phyloP scores from a whole-genome alignment of 2,888 invertebrate species.

The Pristionchus exspectatus region DNA sequence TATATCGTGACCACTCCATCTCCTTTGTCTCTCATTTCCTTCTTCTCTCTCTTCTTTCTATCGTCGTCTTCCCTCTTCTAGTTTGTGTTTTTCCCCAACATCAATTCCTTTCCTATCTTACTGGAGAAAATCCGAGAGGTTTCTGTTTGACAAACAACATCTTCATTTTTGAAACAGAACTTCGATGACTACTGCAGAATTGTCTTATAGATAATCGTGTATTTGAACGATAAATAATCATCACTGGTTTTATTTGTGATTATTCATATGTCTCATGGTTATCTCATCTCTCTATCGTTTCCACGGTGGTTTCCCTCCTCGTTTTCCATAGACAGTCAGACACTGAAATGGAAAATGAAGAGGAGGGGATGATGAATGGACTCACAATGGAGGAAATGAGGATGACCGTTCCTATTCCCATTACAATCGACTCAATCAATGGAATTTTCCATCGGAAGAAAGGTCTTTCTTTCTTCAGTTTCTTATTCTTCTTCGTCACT shows the following conservation, averaged over 20 bases:
- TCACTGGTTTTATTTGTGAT: background rate
- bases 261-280: background rate
- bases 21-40: background rate
- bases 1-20: background rate
- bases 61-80: background rate
- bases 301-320: background rate
- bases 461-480: background rate
- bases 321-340: background rate
- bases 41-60: background rate
- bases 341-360: background rate
- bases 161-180: background rate
- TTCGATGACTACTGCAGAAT: background rate
- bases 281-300: background rate
- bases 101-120: background rate
- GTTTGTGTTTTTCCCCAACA: background rate
- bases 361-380: background rate
- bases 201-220: background rate
- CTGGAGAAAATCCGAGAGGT: background rate
- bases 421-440: background rate
- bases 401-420: background rate
- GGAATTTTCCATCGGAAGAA: background rate
- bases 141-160: background rate
- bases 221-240: background rate
- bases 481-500: background rate
- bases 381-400: background rate